These are phyloP conservation scores for Australoheros scitulus DNA, from an alignment of 2,113 vertebrate genomes.

Conservation along the genomic window DNA sequence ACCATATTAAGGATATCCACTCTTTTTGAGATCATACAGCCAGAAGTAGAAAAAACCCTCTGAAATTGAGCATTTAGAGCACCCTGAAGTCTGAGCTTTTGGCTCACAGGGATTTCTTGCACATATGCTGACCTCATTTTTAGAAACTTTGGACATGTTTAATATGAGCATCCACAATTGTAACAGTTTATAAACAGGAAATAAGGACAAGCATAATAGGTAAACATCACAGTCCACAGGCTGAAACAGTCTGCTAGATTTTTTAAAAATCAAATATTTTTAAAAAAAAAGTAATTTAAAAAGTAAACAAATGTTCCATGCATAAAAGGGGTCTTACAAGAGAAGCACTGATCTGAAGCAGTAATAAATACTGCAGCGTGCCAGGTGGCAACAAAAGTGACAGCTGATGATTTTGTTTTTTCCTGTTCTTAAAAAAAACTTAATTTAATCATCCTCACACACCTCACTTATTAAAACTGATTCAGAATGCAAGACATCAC, in stretches of 20 bases:
- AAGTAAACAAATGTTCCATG: not conserved
- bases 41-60: not conserved
- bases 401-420: conserved; percentile 15
- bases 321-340: not conserved
- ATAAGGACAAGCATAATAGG: not conserved
- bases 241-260: not conserved
- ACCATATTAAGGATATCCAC: too few relatives aligned
- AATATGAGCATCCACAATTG: not conserved
- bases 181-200: too few relatives aligned
- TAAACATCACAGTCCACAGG: not conserved
- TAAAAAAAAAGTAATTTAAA: too few relatives aligned
- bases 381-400: conserved; percentile 11
- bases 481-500: conserved; percentile 33
- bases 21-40: too few relatives aligned
- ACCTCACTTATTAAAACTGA: conserved; percentile 28
- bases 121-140: not conserved
- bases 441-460: conserved; percentile 26
- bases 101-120: not conserved
- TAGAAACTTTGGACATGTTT: not conserved
- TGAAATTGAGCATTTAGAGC: too few relatives aligned
- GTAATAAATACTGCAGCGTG: not conserved
- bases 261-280: not conserved
- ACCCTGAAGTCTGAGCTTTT: not conserved
- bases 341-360: not conserved
- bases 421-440: conserved; percentile 4